A percentile compares a stretch with the other conserved stretches of the same genome.
Evolutionary conservation across 1,140 invertebrate species (phyloP).

Genomic region (Hyphantria cunea): DNA sequence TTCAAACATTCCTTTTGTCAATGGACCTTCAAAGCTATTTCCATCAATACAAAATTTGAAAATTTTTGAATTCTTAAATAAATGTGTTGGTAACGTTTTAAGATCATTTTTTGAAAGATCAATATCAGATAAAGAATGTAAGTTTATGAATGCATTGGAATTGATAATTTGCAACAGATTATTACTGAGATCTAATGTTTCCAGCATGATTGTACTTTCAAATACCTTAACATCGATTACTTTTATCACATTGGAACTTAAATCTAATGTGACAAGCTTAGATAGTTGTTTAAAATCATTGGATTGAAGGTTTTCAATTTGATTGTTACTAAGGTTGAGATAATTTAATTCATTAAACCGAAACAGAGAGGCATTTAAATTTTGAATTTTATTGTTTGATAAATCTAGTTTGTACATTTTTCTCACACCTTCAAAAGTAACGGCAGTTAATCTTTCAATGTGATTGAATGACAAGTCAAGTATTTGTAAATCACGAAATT

Average conservation of each 20-base stretch:
- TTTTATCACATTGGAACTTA: constrained; percentile 46
- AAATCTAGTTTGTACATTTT: constrained; percentile 41
- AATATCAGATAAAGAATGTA: constrained; percentile 32
- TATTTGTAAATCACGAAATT: constrained; percentile 33
- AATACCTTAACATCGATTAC: constrained; percentile 44
- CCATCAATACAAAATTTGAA: constrained; percentile 40
- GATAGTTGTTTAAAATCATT: constrained; percentile 42
- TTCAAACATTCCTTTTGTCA: constrained; percentile 50
- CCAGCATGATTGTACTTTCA: constrained; percentile 33
- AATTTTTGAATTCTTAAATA: constrained; percentile 51
- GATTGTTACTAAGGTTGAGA: constrained; percentile 48
- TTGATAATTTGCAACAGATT: constrained; percentile 46
- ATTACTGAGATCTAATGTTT: constrained; percentile 42
- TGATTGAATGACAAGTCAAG: constrained; percentile 56
- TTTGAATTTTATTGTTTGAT: constrained; percentile 43
- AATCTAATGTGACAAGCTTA: constrained; percentile 38
- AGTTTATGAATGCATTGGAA: constrained; percentile 41
- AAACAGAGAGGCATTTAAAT: constrained; percentile 49
- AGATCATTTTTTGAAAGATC: constrained; percentile 50
- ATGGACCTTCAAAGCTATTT: constrained; percentile 46
- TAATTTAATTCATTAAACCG: constrained; percentile 40
- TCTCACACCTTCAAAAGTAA: constrained; percentile 47
- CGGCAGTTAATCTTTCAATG: constrained; percentile 35
- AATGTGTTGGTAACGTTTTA: constrained; percentile 38
- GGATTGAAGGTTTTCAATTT: constrained; percentile 37